Evolutionary conservation across 2,888 invertebrate species (phyloP), one percentile per base, ranked within the genome.

Genomic region (Drosophila mayaguana): DNA sequence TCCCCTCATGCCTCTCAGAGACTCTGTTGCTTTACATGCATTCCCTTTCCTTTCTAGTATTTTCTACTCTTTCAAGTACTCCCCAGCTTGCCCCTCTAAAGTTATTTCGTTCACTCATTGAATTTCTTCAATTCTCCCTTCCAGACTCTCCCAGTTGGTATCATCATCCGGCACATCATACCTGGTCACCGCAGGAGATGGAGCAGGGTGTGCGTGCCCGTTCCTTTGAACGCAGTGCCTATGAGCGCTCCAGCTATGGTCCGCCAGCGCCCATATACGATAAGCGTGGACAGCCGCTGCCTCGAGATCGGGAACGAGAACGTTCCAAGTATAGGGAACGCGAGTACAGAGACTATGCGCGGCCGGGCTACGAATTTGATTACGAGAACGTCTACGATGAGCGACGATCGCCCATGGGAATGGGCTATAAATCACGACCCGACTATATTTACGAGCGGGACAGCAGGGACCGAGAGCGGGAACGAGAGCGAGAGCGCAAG

Each of bases 261-360:
- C 93, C 93, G 20, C 92, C 93, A 1, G 93, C 93, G 7, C 93
- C 93, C 3, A 86, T 91, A n/a, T 93, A 92, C 61, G 93, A 93
- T 42, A 93, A 93, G 66, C 91, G 93, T 3, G 92, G 92, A 0
- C 90, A 90, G 28, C 85, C 87, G 0, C 55, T 85, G 42, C 75
- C 90, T 2, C 54, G 54, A 8, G 54, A 54, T 12, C 73, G 83
- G 25, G 75, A 88, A 4, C 75, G 80, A 4, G 82, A 83, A 14
- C 85, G 93, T 16, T 72, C 81, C 36, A 92, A 92, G 53, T 93
- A 93, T 53, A 84, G 93, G 0, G 84, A 83, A 4, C 65, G 82
- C 0, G 82, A 84, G 38, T 92, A 93, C 78, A 90, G 93, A 3
- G 92, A 92, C 2, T 93, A 93, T 68, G 78, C 89, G n/a, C 91